Evolutionary conservation across 2,113 vertebrate species (phyloP).

Genomic region (Cercocebus atys): DNA sequence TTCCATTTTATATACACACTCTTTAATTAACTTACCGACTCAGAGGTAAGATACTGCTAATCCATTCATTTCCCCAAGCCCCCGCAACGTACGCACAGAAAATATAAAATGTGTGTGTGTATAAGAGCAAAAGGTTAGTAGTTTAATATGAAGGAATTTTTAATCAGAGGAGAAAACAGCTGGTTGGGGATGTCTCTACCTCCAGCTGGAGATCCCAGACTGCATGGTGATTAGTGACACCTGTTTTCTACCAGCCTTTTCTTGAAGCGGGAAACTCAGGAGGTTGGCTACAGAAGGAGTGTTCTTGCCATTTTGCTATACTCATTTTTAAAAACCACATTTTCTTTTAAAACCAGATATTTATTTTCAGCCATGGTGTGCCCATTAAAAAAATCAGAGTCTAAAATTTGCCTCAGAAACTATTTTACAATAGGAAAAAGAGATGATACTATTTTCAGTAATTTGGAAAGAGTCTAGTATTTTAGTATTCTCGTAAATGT

Average conservation of each 20-base stretch:
- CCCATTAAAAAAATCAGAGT: neutral
- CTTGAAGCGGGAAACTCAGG: conserved; percentile 52
- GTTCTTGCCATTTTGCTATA: conserved; percentile 34
- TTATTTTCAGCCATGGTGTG: conserved; percentile 37
- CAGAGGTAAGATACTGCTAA: conserved; percentile 79
- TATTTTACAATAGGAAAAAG: conserved; percentile 9
- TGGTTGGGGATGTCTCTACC: conserved; percentile 68
- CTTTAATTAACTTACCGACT: conserved; percentile 86
- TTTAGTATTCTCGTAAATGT: neutral
- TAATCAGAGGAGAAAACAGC: conserved; percentile 78
- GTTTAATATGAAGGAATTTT: conserved; percentile 79
- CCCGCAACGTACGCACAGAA: conserved; percentile 13
- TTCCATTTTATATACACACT: conserved; percentile 82
- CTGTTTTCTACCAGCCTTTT: conserved; percentile 76
- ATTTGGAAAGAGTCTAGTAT: conserved; percentile 45
- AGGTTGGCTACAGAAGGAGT: conserved; percentile 1
- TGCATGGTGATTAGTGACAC: conserved; percentile 77
- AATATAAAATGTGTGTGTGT: conserved; percentile 71
- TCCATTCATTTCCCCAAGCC: conserved; percentile 82
- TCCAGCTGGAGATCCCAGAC: conserved; percentile 54
- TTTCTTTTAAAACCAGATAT: conserved; percentile 31
- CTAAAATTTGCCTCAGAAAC: neutral
- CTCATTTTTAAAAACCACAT: conserved; percentile 23
- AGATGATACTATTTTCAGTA: neutral
- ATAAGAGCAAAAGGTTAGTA: conserved; percentile 70